Conservation (phyloP, 1,140 invertebrate genomes). For the Listronotus oregonensis region DNA sequence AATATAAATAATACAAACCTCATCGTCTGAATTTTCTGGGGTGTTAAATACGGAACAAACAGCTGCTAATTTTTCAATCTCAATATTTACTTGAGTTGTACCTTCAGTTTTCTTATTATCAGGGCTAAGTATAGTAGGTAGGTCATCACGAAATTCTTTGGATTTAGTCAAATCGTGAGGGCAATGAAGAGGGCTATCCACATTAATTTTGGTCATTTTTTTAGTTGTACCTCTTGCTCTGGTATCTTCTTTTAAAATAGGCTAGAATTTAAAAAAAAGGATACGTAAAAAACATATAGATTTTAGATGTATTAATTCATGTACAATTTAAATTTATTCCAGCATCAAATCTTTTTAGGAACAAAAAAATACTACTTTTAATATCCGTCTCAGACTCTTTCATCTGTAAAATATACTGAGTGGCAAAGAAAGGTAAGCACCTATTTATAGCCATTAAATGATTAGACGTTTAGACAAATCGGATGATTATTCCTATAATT, state of each 20-base stretch:
- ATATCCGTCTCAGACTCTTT: too few relatives aligned
- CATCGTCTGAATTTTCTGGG: conserved; percentile 49
- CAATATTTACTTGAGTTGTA: not conserved
- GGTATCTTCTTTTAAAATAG: conserved; percentile 60
- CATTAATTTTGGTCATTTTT: conserved; percentile 58
- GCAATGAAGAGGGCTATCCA: conserved; percentile 63
- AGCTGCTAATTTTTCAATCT: conserved; percentile 44
- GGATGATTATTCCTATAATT: too few relatives aligned
- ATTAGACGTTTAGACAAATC: too few relatives aligned
- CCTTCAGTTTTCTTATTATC: conserved; percentile 2
- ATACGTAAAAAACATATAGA: too few relatives aligned
- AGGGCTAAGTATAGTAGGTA: conserved; percentile 63
- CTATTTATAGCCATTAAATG: too few relatives aligned
- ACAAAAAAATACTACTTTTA: too few relatives aligned
- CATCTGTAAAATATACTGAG: too few relatives aligned
- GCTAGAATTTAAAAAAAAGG: too few relatives aligned
- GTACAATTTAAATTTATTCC: too few relatives aligned
- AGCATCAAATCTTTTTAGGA: too few relatives aligned
- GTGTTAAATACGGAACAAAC: conserved; percentile 56
- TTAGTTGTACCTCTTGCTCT: conserved; percentile 57
- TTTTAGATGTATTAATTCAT: too few relatives aligned
- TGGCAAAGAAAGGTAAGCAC: too few relatives aligned
- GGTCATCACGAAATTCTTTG: conserved; percentile 64
- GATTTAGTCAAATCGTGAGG: conserved; percentile 71
- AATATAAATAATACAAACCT: conserved; percentile 20